phyloP scores from a whole-genome alignment of 64 coral and sea anemone species.

The Stichodactyla mertensii region DNA sequence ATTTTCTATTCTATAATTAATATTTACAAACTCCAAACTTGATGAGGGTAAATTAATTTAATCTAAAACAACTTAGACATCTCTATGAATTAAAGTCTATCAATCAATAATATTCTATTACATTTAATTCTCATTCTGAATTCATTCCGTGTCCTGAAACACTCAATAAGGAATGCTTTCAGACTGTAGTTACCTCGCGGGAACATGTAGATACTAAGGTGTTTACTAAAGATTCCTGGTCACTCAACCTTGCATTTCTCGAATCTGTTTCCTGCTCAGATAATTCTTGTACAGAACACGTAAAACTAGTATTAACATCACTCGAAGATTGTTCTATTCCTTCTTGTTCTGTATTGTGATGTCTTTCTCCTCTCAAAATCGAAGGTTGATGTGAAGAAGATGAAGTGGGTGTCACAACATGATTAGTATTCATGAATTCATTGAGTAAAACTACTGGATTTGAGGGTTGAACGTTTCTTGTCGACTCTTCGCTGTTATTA shows the following conservation, averaged over 20 bases:
- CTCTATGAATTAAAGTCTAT: no score
- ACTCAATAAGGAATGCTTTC: no score
- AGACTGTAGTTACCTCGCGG: background rate
- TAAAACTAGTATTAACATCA: background rate
- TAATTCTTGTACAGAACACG: background rate
- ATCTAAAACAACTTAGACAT: no score
- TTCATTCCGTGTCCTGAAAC: no score
- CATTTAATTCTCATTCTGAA: no score
- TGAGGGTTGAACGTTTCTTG: background rate
- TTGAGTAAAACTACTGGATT: slow-evolving; percentile 28
- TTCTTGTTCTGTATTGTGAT: background rate
- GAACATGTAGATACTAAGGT: background rate
- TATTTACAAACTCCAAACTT: no score
- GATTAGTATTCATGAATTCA: slow-evolving; percentile 21
- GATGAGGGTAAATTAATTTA: no score
- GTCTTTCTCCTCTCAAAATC: background rate
- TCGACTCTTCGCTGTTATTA: background rate
- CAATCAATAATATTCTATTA: no score
- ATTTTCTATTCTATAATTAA: no score
- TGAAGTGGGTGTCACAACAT: background rate
- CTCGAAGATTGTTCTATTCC: background rate
- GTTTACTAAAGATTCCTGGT: background rate
- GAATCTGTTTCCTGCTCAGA: background rate
- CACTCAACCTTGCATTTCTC: background rate
- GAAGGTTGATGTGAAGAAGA: background rate